phyloP scores from a whole-genome alignment of 2,113 vertebrate genomes.

The Muntiacus muntjak region DNA sequence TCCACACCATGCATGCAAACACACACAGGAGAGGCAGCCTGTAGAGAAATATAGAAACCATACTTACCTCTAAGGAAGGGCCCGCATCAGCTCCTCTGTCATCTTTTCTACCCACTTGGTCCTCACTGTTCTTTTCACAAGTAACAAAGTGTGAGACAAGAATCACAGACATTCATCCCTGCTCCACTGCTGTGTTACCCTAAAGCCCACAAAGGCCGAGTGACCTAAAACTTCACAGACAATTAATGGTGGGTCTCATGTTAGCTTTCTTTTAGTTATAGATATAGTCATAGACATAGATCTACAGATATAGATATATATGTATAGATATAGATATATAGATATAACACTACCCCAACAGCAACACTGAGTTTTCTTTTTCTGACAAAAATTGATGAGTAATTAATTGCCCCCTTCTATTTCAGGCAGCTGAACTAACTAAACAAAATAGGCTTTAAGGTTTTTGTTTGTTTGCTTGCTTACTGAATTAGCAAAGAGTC shows the following conservation, averaged over 20 bases:
- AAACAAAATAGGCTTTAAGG: conserved; percentile 17
- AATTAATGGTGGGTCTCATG: background rate
- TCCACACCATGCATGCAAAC: background rate
- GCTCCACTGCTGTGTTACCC: background rate
- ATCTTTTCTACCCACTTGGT: background rate
- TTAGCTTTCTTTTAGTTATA: background rate
- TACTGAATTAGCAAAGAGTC: background rate
- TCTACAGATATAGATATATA: background rate
- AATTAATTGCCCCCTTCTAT: background rate
- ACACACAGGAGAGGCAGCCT: background rate
- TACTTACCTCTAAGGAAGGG: background rate
- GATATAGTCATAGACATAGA: background rate
- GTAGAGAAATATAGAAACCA: background rate
- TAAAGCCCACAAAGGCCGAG: background rate
- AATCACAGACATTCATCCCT: background rate
- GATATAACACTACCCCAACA: background rate
- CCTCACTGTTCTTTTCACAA: background rate
- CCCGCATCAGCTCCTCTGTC: background rate
- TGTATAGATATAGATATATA: background rate
- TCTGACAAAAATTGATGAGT: conserved; percentile 2
- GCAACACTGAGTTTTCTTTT: background rate
- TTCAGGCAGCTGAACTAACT: background rate
- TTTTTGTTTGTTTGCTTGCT: background rate
- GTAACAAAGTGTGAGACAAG: background rate
- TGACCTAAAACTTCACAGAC: background rate